Evolutionary conservation across 2,113 vertebrate genomes (phyloP), one percentile per base, ranked within the genome.

Genomic region (Psilopsiagon aymara): DNA sequence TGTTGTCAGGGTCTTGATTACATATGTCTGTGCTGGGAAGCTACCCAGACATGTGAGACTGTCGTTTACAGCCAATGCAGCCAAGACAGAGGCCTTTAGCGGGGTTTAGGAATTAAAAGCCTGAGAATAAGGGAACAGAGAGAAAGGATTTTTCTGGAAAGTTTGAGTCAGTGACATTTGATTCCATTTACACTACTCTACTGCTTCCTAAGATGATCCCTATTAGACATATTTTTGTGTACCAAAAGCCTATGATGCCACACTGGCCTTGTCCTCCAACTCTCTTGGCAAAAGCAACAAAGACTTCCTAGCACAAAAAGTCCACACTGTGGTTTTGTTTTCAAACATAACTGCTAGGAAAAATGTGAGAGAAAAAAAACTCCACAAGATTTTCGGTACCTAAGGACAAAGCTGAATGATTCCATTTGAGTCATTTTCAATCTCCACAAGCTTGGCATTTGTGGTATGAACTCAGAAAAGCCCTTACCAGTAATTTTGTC

Each of bases 271-370:
- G 62, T 79, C 57, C 51, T 94, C 35, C 57, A 82, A 76, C 19
- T 83, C 53, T 88, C 66, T 66, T 92, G 88, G 92, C 78, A 88
- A 88, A 92, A 78, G 77, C 77, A 86, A 82, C 80, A 91, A 88
- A 96, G 94, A 52, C 51, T 92, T 95, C 57, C 43, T 86, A 75
- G 90, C 59, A 90, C 44, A 81, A 86, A 86, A 94, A 84, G 83
- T 68, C 39, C 76, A 88, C 29, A 24, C 12, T 95, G 86, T 2
- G 86, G 92, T 93, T 97, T 93, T 93, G 51, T 82, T 91, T 91
- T 86, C 47, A 93, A 92, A 85, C 80, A 73, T 86, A 90, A 84
- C 29, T 92, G 92, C 84, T 93, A 94, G 92, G 84, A 94, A 97
- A 96, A 95, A 90, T 16, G 19, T 82, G 31, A 85, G 46, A 18